Conservation (phyloP, 2,888 invertebrate species). For the Mesorhabditis belari region DNA sequence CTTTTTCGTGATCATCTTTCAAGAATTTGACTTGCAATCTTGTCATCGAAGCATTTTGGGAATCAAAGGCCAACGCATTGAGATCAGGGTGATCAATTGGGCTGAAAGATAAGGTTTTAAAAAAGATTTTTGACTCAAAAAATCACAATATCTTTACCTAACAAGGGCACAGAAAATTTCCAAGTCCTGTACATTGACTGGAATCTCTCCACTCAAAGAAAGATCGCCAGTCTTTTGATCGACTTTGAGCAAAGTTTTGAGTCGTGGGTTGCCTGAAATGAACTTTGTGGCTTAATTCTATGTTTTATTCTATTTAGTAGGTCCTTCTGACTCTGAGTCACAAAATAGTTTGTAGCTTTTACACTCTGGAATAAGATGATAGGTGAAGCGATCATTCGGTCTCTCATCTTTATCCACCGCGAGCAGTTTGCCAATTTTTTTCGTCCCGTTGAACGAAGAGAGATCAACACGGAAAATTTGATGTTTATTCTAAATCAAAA, state of each 20-base stretch:
- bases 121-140: no score
- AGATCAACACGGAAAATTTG: not conserved
- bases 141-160: no score
- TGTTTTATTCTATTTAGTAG: no score
- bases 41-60: no score
- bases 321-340: no score
- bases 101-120: no score
- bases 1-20: no score
- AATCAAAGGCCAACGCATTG: no score
- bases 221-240: not conserved
- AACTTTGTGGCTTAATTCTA: not conserved
- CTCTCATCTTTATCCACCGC: not conserved
- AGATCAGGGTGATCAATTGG: no score
- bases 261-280: not conserved
- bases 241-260: not conserved
- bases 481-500: not conserved
- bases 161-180: not conserved
- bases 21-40: no score
- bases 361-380: not conserved
- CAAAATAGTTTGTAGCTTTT: not conserved
- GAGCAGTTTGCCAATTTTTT: not conserved
- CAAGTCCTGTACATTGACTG: not conserved
- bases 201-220: not conserved
- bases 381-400: not conserved
- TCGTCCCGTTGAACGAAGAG: not conserved